Evolutionary conservation across 30 jellyfish, hydroid and myxozoan species (phyloP).

Genomic region (Phacellophora camtschatica): DNA sequence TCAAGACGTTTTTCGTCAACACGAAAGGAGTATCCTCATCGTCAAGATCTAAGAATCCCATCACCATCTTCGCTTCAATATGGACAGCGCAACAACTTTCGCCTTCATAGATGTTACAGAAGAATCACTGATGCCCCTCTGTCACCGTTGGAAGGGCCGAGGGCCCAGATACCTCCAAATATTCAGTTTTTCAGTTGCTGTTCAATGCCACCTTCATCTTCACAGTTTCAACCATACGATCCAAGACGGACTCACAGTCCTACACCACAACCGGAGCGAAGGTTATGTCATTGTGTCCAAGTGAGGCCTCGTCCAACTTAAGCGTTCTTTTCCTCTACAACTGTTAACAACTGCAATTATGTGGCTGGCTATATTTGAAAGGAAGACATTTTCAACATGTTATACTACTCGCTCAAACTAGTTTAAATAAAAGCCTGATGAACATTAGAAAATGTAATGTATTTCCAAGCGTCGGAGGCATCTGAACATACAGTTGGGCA

Average conservation of each 20-base stretch:
- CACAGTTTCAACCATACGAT: conserved; percentile 47
- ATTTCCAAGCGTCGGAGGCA: too few species aligned
- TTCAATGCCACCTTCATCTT: conserved; percentile 46
- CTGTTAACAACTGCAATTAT: too few species aligned
- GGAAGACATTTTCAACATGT: too few species aligned
- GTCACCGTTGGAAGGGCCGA: conserved; percentile 24
- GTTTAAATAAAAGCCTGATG: too few species aligned
- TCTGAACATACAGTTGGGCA: too few species aligned
- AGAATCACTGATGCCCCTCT: not conserved
- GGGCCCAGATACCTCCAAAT: conserved; percentile 28
- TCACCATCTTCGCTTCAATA: conserved; percentile 4
- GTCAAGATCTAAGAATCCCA: conserved; percentile 15
- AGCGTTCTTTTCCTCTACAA: too few species aligned
- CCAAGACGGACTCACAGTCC: conserved; percentile 62
- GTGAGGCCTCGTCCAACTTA: conserved; percentile 52
- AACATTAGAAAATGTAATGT: too few species aligned
- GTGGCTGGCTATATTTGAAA: too few species aligned
- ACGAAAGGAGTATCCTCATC: not conserved
- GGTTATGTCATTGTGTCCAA: conserved; percentile 49
- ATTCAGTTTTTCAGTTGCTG: conserved; percentile 54
- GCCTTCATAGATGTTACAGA: conserved; percentile 12
- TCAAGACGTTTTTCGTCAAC: not conserved
- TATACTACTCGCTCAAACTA: too few species aligned
- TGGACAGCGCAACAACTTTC: conserved; percentile 50
- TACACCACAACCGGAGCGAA: conserved; percentile 19